A percentile compares a stretch with the other conserved stretches of the same genome.
Conservation (phyloP, 2,797 vertebrate species). For the Artibeus jamaicensis region DNA sequence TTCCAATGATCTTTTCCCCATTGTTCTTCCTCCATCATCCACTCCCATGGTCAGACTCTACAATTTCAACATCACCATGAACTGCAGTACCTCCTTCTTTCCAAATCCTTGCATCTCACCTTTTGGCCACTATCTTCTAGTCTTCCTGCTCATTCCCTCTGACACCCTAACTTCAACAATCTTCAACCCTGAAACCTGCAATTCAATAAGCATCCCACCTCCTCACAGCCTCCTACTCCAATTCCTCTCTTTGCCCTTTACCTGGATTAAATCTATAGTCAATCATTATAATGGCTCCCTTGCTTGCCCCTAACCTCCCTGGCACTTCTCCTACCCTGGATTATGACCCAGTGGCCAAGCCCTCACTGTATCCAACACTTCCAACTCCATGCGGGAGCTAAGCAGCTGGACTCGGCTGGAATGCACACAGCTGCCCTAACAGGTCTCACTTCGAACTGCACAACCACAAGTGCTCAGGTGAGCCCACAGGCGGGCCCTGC, state of each 20-base stretch:
- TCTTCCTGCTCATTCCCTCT: neutral
- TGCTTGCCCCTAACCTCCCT: neutral
- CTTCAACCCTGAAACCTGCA: neutral
- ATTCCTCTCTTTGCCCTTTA: neutral
- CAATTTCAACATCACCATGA: neutral
- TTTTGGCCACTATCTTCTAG: neutral
- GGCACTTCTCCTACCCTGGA: neutral
- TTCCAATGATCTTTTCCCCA: neutral
- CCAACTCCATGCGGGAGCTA: neutral
- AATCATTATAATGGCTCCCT: neutral
- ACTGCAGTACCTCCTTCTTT: neutral
- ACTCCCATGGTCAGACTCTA: neutral
- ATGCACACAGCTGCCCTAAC: neutral
- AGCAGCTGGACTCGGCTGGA: neutral
- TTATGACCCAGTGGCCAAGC: neutral
- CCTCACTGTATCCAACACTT: neutral
- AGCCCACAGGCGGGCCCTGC: neutral
- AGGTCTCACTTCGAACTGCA: neutral
- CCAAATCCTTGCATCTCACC: neutral
- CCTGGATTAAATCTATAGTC: neutral
- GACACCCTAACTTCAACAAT: neutral
- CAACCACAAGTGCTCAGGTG: neutral
- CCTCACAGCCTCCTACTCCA: neutral
- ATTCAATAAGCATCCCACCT: neutral
- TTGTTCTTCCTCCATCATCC: neutral